Percentiles rank a stretch among this genome's conserved stretches.
Evolutionary conservation across 2,888 invertebrate species (phyloP).

Genomic region (Baronia brevicornis): DNA sequence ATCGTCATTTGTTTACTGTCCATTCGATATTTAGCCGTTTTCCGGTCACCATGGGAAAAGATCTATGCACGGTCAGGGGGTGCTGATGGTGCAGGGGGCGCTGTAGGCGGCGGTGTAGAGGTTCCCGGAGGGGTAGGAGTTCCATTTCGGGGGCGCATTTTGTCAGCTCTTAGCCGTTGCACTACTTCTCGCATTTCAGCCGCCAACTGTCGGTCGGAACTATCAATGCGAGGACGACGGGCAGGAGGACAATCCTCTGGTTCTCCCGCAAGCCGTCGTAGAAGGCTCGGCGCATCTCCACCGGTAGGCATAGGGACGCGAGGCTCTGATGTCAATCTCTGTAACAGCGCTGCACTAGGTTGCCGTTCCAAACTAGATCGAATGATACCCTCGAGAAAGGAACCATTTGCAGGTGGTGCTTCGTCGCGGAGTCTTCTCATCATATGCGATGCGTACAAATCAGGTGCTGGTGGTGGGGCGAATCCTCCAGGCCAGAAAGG

Average conservation of each 20-base stretch:
- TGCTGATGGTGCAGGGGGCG: conserved; percentile 35
- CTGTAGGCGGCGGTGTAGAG: conserved; percentile 28
- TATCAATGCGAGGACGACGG: conserved; percentile 70
- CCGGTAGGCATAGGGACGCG: conserved; percentile 29
- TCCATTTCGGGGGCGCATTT: conserved; percentile 56
- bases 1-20: no score
- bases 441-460: conserved; percentile 86
- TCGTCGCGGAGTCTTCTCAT: conserved; percentile 87
- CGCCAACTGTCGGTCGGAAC: conserved; percentile 60
- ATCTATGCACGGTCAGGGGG: conserved; percentile 37
- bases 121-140: conserved; percentile 51
- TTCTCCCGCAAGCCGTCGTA: conserved; percentile 83
- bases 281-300: conserved; percentile 77
- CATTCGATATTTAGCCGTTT: no score
- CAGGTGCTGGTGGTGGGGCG: conserved; percentile 75
- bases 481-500: conserved; percentile 83
- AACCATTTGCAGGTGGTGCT: conserved; percentile 81
- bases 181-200: conserved; percentile 69
- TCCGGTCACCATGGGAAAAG: no score
- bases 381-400: conserved; percentile 90
- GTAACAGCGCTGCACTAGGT: conserved; percentile 45
- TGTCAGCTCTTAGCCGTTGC: conserved; percentile 65
- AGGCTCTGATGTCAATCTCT: conserved; percentile 44
- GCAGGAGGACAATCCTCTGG: conserved; percentile 72
- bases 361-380: conserved; percentile 84